Conservation (phyloP, 2,113 vertebrate species). For the Phaethornis superciliosus region DNA sequence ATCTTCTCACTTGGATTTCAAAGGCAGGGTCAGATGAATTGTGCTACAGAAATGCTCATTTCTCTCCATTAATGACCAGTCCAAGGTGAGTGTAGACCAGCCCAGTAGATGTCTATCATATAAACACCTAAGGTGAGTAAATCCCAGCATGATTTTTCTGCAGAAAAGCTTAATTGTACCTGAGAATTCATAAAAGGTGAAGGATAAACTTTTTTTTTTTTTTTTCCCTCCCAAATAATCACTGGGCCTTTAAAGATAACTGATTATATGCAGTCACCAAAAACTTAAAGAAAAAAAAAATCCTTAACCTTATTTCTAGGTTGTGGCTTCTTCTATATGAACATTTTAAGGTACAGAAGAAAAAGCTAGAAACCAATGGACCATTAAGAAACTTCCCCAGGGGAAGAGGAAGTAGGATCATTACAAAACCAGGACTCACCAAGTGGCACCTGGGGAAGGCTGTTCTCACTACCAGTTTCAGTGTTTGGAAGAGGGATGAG, state of each 20-base stretch:
- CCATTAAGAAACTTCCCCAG: neutral
- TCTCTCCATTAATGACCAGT: neutral
- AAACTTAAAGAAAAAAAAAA: neutral
- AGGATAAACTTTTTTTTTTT: neutral
- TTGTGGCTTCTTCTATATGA: neutral
- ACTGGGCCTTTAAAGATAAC: neutral
- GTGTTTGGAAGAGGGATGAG: neutral
- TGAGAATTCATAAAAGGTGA: neutral
- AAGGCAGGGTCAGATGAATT: constrained; percentile 13
- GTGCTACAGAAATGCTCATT: neutral
- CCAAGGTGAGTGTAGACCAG: constrained; percentile 23
- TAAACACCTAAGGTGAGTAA: neutral
- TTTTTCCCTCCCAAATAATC: neutral
- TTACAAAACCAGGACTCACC: no score
- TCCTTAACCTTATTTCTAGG: neutral
- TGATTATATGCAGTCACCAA: neutral
- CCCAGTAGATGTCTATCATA: neutral
- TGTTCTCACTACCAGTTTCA: neutral
- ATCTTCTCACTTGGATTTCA: neutral
- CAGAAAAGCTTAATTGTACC: neutral
- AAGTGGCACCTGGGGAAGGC: neutral
- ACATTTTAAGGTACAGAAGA: neutral
- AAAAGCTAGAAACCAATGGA: neutral
- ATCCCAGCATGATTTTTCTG: neutral
- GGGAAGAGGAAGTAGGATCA: no score